phyloP scores from a whole-genome alignment of 2,797 vertebrate genomes.

The Austrolebias charrua region DNA sequence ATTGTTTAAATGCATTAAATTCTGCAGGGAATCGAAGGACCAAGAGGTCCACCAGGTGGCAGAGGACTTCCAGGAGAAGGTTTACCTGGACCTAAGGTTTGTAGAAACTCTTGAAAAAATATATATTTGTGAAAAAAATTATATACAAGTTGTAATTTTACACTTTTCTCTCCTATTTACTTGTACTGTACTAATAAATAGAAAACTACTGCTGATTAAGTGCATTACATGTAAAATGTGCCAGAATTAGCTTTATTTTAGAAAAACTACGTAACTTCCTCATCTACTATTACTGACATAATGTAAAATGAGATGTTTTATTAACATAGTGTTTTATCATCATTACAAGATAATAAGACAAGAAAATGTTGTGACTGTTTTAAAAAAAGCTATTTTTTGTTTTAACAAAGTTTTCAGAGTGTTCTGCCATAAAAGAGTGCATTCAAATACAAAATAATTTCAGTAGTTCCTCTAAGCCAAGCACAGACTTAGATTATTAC shows the following conservation, averaged over 20 bases:
- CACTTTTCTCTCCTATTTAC: background rate
- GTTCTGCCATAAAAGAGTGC: background rate
- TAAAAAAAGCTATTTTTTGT: no score
- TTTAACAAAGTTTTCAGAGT: background rate
- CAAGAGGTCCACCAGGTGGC: conserved; percentile 81
- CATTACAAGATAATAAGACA: no score
- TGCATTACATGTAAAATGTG: background rate
- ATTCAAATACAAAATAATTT: background rate
- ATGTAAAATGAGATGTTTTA: no score
- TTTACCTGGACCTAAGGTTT: conserved; percentile 86
- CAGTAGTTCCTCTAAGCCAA: background rate
- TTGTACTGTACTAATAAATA: background rate
- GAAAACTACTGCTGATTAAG: background rate
- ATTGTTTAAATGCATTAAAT: background rate
- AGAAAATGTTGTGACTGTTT: no score
- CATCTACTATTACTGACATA: no score
- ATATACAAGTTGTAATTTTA: background rate
- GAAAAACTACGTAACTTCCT: background rate
- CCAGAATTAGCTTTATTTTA: background rate
- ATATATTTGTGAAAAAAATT: background rate
- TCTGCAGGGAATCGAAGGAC: conserved; percentile 85
- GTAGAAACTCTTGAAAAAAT: conserved; percentile 24
- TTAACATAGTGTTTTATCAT: no score
- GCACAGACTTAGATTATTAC: background rate
- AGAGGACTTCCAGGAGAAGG: conserved; percentile 88